Base-by-base conservation (phyloP, 2,888 invertebrate species). In the Clepsis dumicolana region DNA sequence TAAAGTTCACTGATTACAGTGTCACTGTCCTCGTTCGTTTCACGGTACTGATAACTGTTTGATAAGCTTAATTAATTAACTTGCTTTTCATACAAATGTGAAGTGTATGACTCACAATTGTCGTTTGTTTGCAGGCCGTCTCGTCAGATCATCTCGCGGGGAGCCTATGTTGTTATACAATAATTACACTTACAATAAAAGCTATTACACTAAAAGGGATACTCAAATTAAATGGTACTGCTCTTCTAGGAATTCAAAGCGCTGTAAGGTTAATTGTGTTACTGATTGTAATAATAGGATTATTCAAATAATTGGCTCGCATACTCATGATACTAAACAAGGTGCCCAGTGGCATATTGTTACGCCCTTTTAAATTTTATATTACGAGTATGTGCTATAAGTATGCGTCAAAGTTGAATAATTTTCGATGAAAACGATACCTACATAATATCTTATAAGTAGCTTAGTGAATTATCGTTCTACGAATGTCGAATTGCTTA, bases 211-310 rank as follows among this genome's bases (percentile, higher is more conserved):
- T 5, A 81, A 79, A 53, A 78, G 72, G 53, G 80, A 78, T 10
- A 71, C 74, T 1, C 71, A 74, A 25, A 75, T 79, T 2, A 86
- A 82, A 70, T 87, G 87, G 87, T 85, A 84, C 70, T 87, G 87
- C 61, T 83, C 87, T 0, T 83, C 85, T 5, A 79, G 86, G 52
- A 83, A 80, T 56, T 82, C 85, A 0, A 80, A 68, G 38, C 73
- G 76, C 21, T 87, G 87, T 29, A 85, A 76, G 72, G 87, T 77
- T n/a, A 82, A 76, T 35, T 72, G 83, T 8, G 69, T 79, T 1
- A 83, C 86, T 0, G 80, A 81, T 66, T 32, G 44, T 24, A 70
- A 76, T 21, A 71, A 75, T 29, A 71, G 32, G 50, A 60, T 78
- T 10, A 41, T 75, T 5, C 57, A 52, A 16, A 44, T 74, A 0